A percentile compares a stretch with the other conserved stretches of the same genome.
Conservation (phyloP, 2,888 invertebrate genomes). For the Galeopsomyia nigrocyanea region DNA sequence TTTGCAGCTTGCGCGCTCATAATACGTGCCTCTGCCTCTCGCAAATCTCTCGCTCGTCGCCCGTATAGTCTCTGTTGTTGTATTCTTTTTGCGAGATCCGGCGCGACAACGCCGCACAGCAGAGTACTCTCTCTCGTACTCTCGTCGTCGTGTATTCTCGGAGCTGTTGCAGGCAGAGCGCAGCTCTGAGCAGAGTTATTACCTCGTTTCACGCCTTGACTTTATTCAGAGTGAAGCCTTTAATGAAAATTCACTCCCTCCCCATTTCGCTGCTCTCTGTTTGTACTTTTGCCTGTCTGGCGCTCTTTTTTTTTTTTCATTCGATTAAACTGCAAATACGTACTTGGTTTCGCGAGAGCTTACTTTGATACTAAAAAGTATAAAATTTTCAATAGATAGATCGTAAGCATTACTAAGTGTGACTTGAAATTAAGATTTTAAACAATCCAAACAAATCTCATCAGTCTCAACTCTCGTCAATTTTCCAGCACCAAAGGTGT, state of each 20-base stretch:
- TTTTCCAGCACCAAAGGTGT: no score
- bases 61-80: slow-evolving; percentile 5
- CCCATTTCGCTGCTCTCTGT: no score
- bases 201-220: slow-evolving; percentile 46
- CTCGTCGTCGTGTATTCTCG: slow-evolving; percentile 36
- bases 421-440: no score
- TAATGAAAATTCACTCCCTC: slow-evolving; percentile 39
- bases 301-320: no score
- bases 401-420: no score
- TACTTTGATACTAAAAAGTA: no score
- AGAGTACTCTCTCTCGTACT: slow-evolving; percentile 17
- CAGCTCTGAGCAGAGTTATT: slow-evolving; percentile 29
- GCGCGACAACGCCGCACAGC: slow-evolving; percentile 6
- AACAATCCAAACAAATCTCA: no score
- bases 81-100: slow-evolving; percentile 24
- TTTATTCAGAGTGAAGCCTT: slow-evolving; percentile 40
- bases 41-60: slow-evolving; percentile 26
- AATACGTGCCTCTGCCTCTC: slow-evolving; percentile 39
- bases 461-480: no score
- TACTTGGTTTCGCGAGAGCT: no score
- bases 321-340: no score
- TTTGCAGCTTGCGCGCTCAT: neutral
- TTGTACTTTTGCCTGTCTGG: no score
- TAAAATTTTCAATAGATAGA: no score
- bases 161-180: slow-evolving; percentile 10